These are phyloP conservation scores for Drosophila neocordata DNA, from an alignment of 1,140 invertebrate genomes.

Conservation along the genomic window DNA sequence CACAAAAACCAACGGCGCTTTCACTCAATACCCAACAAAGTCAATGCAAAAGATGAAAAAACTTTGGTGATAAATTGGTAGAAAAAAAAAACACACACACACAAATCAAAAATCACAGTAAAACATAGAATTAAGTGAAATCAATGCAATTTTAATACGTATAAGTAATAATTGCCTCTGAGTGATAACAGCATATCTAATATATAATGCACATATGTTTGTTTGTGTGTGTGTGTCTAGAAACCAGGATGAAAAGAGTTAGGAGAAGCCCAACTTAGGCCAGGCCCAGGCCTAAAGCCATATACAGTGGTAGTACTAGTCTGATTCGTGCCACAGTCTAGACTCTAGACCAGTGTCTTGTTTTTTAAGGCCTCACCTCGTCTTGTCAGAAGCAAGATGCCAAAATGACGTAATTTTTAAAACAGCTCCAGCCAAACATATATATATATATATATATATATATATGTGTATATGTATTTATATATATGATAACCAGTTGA, in stretches of 20 bases:
- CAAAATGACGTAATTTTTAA: conserved; percentile 79
- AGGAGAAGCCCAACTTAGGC: not conserved
- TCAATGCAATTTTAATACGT: no score
- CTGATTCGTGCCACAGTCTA: conserved; percentile 36
- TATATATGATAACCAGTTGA: conserved; percentile 69
- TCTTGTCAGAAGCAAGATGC: conserved; percentile 27
- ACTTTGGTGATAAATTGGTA: conserved; percentile 1
- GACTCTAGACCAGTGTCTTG: conserved; percentile 49
- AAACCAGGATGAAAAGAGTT: no score
- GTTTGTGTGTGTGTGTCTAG: no score
- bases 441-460: conserved; percentile 2
- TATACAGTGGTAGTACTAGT: not conserved
- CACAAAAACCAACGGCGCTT: not conserved
- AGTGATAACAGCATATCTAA: no score
- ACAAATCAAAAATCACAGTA: no score
- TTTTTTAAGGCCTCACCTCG: conserved; percentile 30
- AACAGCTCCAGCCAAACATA: conserved; percentile 38
- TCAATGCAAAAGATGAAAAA: not conserved
- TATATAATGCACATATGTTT: no score
- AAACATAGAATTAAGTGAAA: no score
- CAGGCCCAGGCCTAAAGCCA: not conserved
- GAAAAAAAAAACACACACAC: no score
- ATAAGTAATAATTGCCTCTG: no score
- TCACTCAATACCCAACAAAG: not conserved
- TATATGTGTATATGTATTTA: not conserved